Evolutionary conservation across 2,888 invertebrate species (phyloP).

Genomic region (Polietes domitor): DNA sequence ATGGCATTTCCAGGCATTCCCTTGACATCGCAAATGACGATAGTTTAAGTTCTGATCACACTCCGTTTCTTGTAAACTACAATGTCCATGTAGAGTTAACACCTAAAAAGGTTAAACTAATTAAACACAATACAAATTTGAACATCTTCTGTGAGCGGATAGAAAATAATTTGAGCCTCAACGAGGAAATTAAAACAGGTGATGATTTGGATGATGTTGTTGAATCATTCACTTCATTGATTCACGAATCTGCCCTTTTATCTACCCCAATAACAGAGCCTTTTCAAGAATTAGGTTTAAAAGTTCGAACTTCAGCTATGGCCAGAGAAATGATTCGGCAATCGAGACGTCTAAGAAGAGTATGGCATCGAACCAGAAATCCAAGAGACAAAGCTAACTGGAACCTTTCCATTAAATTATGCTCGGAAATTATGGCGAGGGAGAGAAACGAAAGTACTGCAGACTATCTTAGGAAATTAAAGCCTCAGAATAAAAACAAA

Average conservation of each 20-base stretch:
- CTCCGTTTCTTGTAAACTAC: neutral
- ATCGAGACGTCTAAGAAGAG: slow-evolving; percentile 45
- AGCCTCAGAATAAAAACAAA: too few species aligned
- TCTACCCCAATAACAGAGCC: slow-evolving; percentile 24
- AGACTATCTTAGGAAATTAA: too few species aligned
- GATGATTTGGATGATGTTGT: slow-evolving; percentile 35
- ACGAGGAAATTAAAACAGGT: slow-evolving; percentile 10
- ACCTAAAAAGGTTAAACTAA: neutral
- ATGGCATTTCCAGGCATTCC: neutral
- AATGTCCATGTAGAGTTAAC: neutral
- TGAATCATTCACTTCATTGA: slow-evolving; percentile 36
- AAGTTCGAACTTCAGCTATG: neutral
- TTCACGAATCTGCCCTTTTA: slow-evolving; percentile 30
- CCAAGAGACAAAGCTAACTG: too few species aligned
- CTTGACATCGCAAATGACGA: neutral
- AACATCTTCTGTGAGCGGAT: neutral
- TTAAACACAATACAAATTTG: too few species aligned
- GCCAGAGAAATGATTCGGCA: slow-evolving; percentile 29
- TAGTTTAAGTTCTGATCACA: too few species aligned
- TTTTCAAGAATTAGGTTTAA: neutral
- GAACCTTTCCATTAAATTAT: too few species aligned
- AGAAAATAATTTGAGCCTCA: slow-evolving; percentile 3
- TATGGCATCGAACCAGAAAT: slow-evolving; percentile 36
- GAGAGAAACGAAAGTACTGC: too few species aligned
- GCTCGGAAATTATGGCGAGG: neutral